A percentile compares a stretch with the other conserved stretches of the same genome.
Evolutionary conservation across 2,797 vertebrate species (phyloP).

Genomic region (Oreonectes daqikongensis): DNA sequence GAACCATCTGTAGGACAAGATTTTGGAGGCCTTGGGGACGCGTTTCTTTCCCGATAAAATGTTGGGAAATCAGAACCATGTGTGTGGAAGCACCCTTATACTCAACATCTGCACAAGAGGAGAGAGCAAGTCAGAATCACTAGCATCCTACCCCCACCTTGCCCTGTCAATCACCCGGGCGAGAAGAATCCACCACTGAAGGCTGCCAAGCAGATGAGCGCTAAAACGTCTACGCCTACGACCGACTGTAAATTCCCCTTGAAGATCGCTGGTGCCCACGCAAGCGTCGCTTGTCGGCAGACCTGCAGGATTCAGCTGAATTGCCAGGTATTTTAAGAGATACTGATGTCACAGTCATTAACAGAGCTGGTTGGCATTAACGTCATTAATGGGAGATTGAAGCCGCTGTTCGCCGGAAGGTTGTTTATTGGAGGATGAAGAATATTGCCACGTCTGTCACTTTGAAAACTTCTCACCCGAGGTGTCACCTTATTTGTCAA

Average conservation of each 20-base stretch:
- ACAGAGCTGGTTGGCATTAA: slow-evolving; percentile 4
- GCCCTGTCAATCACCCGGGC: slow-evolving; percentile 51
- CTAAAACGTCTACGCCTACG: slow-evolving; percentile 7
- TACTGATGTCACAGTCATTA: slow-evolving; percentile 26
- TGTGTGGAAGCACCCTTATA: slow-evolving; percentile 35
- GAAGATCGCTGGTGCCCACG: slow-evolving; percentile 38
- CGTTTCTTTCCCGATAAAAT: slow-evolving; percentile 48
- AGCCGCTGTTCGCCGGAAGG: neutral
- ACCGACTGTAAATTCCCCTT: slow-evolving; percentile 31
- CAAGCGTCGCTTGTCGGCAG: slow-evolving; percentile 2
- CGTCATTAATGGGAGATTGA: slow-evolving; percentile 32
- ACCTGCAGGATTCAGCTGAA: slow-evolving; percentile 29
- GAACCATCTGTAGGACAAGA: slow-evolving; percentile 62
- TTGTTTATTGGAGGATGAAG: slow-evolving; percentile 39
- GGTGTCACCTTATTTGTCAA: slow-evolving; percentile 40
- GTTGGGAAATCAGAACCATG: slow-evolving; percentile 46
- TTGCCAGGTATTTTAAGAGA: slow-evolving; percentile 9
- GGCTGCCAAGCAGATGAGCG: slow-evolving; percentile 25
- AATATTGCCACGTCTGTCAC: slow-evolving; percentile 30
- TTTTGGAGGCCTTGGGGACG: slow-evolving; percentile 51
- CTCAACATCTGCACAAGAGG: slow-evolving; percentile 57
- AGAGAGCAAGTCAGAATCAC: slow-evolving; percentile 40
- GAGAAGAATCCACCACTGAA: slow-evolving; percentile 35
- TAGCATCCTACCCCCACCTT: slow-evolving; percentile 34
- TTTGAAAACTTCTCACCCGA: slow-evolving; percentile 33